Percentiles rank a stretch among this genome's conserved stretches.
These are phyloP conservation scores for Pongo pygmaeus DNA, from an alignment of 2,113 vertebrate species.

Conservation along the genomic window DNA sequence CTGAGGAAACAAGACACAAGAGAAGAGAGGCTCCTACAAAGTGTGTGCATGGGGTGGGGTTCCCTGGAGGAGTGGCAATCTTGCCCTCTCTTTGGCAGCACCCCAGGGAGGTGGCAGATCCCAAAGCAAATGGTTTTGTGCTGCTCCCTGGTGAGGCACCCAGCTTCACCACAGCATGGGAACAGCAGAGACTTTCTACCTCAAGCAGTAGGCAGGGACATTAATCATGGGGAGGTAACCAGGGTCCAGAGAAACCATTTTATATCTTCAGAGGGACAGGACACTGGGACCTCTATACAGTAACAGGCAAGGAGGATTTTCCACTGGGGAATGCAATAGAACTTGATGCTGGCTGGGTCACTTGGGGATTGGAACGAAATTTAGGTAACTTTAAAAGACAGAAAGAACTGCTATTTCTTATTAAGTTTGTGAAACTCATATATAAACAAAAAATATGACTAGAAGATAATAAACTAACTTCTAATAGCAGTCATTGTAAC, in stretches of 20 bases:
- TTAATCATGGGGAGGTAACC: neutral
- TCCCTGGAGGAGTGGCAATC: neutral
- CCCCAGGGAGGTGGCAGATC: neutral
- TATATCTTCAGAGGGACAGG: neutral
- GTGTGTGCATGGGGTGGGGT: rapidly evolving
- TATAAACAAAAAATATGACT: neutral
- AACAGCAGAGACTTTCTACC: neutral
- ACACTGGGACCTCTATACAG: neutral
- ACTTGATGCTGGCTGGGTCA: neutral
- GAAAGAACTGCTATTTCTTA: neutral
- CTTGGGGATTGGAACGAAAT: neutral
- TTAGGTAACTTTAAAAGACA: neutral
- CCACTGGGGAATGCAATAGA: neutral
- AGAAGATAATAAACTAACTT: neutral
- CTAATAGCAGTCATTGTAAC: neutral
- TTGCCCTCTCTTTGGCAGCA: neutral
- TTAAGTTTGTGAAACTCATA: neutral
- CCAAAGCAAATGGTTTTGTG: neutral
- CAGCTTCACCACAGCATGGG: neutral
- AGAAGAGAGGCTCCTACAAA: neutral
- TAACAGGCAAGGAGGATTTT: neutral
- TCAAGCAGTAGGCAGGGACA: neutral
- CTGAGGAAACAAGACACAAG: neutral
- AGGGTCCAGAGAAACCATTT: neutral
- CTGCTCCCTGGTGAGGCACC: rapidly evolving